Conservation (phyloP, 1,140 invertebrate genomes). For the Mercenaria mercenaria region DNA sequence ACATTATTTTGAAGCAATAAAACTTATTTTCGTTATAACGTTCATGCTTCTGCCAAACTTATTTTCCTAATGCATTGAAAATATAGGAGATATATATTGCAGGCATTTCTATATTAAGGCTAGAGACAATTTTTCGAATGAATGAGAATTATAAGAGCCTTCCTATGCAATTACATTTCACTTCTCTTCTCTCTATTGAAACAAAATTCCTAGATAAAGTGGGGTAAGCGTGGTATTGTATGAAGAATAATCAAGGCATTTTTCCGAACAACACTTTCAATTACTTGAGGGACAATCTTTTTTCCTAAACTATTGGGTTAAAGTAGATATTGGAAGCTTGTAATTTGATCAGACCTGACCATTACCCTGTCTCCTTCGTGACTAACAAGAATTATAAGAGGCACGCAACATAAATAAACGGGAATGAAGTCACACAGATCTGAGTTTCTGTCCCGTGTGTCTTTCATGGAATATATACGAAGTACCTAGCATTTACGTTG, state of each 20-base stretch:
- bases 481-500: too few species aligned
- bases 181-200: not conserved
- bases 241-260: not conserved
- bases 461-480: too few species aligned
- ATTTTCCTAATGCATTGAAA: too few species aligned
- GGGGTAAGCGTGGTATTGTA: slow-evolving; percentile 19
- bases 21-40: too few species aligned
- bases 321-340: slow-evolving; percentile 20
- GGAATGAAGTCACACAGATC: not conserved
- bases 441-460: too few species aligned
- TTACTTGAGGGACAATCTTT: slow-evolving; percentile 25
- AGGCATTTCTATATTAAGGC: not conserved
- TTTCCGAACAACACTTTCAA: slow-evolving; percentile 54
- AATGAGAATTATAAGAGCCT: slow-evolving; percentile 2
- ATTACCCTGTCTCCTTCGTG: too few species aligned
- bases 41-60: too few species aligned
- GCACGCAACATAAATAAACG: slow-evolving; percentile 14
- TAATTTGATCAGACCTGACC: slow-evolving; percentile 60
- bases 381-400: slow-evolving; percentile 16
- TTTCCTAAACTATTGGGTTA: slow-evolving; percentile 48
- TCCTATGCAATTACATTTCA: slow-evolving; percentile 41
- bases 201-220: slow-evolving; percentile 45
- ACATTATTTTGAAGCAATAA: too few species aligned
- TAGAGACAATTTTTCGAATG: not conserved
- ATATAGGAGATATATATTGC: too few species aligned